These are phyloP conservation scores for Anhinga anhinga DNA, from an alignment of 2,113 vertebrate species.

Conservation along the genomic window DNA sequence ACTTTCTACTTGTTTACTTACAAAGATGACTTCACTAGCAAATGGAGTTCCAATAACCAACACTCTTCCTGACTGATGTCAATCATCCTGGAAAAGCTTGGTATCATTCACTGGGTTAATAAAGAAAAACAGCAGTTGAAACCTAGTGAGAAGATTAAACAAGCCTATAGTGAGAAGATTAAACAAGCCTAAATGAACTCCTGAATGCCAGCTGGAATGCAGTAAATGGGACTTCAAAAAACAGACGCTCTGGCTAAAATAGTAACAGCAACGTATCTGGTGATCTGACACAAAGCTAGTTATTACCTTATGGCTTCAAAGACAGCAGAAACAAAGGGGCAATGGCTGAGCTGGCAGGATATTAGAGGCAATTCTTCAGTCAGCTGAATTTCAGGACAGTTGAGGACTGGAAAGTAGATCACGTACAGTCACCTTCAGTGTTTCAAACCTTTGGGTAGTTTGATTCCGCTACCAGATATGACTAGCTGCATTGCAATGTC, in stretches of 20 bases:
- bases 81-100: neutral
- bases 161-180: neutral
- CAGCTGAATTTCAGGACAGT: neutral
- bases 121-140: conserved; percentile 12
- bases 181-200: neutral
- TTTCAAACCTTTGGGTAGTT: neutral
- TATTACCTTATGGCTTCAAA: conserved; percentile 7
- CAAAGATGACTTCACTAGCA: neutral
- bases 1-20: neutral
- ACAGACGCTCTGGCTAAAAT: neutral
- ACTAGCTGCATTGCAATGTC: neutral
- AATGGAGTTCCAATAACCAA: neutral
- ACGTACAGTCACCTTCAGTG: fast-evolving
- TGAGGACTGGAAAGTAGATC: neutral
- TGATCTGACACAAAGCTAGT: conserved; percentile 5
- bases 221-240: conserved; percentile 28
- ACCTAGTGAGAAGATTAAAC: conserved; percentile 6
- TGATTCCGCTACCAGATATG: neutral
- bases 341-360: neutral
- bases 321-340: neutral
- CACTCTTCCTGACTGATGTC: neutral
- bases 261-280: neutral
- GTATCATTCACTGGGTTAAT: neutral
- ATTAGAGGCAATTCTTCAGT: neutral
- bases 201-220: neutral